These are phyloP conservation scores for Lepidothrix coronata DNA, from an alignment of 2,113 vertebrate species.

Conservation along the genomic window DNA sequence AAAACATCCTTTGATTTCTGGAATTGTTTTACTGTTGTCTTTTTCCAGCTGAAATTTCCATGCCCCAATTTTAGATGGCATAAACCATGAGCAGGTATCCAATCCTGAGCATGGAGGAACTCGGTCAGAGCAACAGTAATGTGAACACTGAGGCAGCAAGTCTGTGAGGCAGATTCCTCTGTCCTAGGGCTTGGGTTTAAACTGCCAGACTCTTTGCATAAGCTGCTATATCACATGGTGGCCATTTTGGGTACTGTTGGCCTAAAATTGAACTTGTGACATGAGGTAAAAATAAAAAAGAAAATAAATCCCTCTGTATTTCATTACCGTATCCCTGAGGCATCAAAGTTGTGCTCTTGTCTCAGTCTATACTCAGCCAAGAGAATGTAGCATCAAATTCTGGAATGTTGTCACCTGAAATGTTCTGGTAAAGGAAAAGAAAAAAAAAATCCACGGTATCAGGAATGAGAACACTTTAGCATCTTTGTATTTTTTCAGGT, in stretches of 20 bases:
- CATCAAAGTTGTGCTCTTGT: background rate
- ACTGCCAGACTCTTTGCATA: background rate
- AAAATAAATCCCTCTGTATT: conserved; percentile 48
- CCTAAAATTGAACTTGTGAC: conserved; percentile 62
- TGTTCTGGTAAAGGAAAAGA: background rate
- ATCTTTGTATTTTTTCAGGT: background rate
- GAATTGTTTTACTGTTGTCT: background rate
- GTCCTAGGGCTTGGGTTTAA: background rate
- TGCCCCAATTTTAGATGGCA: background rate
- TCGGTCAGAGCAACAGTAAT: background rate
- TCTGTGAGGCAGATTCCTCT: background rate
- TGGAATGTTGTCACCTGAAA: conserved; percentile 28
- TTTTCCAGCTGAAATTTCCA: background rate
- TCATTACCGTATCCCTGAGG: background rate
- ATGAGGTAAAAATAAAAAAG: conserved; percentile 60
- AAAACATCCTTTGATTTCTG: background rate
- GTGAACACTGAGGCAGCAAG: fast-evolving
- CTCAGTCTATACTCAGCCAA: background rate
- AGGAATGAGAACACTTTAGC: background rate
- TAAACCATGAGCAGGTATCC: background rate
- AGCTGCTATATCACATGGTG: background rate
- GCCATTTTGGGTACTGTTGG: conserved; percentile 25
- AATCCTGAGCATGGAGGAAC: fast-evolving
- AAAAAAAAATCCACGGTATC: background rate
- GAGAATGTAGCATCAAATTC: conserved; percentile 26